These are phyloP conservation scores for Palythoa caribaeorum DNA, from an alignment of 92 coral and sea anemone genomes.

Conservation along the genomic window DNA sequence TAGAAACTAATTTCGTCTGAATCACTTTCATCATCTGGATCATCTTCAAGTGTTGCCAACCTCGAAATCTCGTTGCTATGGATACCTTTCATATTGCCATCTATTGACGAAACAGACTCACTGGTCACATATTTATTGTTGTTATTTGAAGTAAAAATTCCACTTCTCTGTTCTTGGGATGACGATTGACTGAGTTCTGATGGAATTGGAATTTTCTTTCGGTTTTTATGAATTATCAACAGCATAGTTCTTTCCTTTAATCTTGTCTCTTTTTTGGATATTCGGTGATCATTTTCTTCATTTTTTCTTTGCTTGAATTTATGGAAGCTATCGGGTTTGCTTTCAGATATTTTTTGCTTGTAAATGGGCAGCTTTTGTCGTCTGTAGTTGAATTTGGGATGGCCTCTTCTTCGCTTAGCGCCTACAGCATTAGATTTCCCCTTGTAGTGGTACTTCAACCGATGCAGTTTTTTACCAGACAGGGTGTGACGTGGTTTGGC, in stretches of 20 bases:
- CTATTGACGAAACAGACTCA: background rate
- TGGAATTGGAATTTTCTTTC: background rate
- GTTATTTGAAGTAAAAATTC: background rate
- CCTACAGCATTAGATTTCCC: background rate
- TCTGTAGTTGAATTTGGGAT: background rate
- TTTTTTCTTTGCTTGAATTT: background rate
- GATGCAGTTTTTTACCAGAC: slow-evolving; percentile 9
- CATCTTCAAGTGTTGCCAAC: background rate
- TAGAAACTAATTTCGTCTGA: background rate
- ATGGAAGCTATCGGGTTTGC: background rate
- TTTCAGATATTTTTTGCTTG: background rate
- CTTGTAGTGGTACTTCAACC: background rate
- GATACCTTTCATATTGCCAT: background rate
- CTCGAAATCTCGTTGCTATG: background rate
- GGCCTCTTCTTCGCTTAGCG: background rate
- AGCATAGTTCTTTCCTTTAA: background rate
- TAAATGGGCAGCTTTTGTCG: background rate
- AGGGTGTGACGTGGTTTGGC: slow-evolving; percentile 17
- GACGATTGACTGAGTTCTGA: background rate
- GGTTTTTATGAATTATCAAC: background rate
- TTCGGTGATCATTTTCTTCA: background rate
- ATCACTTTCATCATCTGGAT: background rate
- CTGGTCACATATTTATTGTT: background rate
- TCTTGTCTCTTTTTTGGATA: background rate
- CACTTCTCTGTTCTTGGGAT: background rate